Base-by-base conservation (phyloP, 2,113 vertebrate genomes). In the Coreoperca whiteheadi region DNA sequence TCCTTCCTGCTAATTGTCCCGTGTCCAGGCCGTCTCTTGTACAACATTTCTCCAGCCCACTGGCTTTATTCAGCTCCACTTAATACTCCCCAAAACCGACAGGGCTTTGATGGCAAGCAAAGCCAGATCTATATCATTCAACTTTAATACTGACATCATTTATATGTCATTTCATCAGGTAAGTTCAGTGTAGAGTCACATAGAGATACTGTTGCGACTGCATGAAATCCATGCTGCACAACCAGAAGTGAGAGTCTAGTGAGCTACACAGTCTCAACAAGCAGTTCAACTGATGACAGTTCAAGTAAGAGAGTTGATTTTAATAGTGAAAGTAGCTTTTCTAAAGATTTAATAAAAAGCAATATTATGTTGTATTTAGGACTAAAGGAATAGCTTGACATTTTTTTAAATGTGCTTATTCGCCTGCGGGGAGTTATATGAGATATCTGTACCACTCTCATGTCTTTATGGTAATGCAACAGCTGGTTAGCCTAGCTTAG, bases 1-100 rank as follows among this genome's bases (percentile, higher is more conserved):
- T 92, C 83, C 88, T 92, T 90, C 86, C 88, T 89, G 90, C 84
- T 89, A 92, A 93, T 92, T 89, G 86, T 83, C 69, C 53, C 15
- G 12, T 48, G 77, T 83, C 37, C 82, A 79, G 83, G 69, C 71
- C 67, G 50, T 63, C 74, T 75, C 65, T 64, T 71, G 34, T 34
- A 59, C 81, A 82, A 84, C 84, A 85, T 83, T 77, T 89, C 82
- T 71, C 41, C 72, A 56, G 67, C 63, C 65, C 54, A 21, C 63
- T 72, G 61, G 76, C 73, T 90, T 87, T 83, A 84, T 90, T 78
- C 82, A 86, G 77, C 82, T 74, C 43, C 61, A 48, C 69, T 87
- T 86, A 84, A 87, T 82, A 69, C 61, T 69, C 30, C 74, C 39
- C 66, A 77, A 39, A 77, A 32, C 66, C n/a, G 66, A 83, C 48